Evolutionary conservation across 2,888 invertebrate species (phyloP).

Genomic region (Chironomus tentans): DNA sequence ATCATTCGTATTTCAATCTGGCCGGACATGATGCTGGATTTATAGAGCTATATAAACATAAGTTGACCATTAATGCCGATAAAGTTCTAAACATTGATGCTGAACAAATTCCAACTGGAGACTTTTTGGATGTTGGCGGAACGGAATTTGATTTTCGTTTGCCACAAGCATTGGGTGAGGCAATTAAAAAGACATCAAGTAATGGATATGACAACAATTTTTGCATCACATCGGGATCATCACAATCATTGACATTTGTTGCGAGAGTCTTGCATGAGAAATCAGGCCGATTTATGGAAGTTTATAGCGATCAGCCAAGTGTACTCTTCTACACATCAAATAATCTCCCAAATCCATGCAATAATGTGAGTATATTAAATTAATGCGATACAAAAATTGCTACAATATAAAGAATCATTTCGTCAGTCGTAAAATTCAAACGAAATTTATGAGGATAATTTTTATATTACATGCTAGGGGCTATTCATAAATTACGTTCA

Average conservation of each 20-base stretch:
- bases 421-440: no score
- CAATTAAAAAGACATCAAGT: conserved; percentile 55
- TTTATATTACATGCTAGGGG: not conserved
- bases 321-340: conserved; percentile 85
- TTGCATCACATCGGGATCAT: conserved; percentile 56
- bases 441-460: not conserved
- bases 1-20: conserved; percentile 85
- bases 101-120: conserved; percentile 64
- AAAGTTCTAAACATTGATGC: conserved; percentile 62
- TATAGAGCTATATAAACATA: conserved; percentile 56
- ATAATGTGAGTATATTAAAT: conserved; percentile 3
- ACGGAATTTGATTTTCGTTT: conserved; percentile 66
- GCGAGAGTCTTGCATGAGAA: conserved; percentile 58
- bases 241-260: conserved; percentile 51
- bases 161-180: conserved; percentile 53
- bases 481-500: no score
- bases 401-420: no score
- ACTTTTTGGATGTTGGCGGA: conserved; percentile 55
- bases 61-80: conserved; percentile 64
- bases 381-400: no score
- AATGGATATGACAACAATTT: conserved; percentile 78
- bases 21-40: conserved; percentile 69
- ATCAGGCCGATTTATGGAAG: conserved; percentile 65
- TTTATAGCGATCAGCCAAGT: conserved; percentile 80
- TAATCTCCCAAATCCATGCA: conserved; percentile 51